Base-by-base conservation (phyloP, 2,888 invertebrate genomes). In the Limnephilus rhombicus region DNA sequence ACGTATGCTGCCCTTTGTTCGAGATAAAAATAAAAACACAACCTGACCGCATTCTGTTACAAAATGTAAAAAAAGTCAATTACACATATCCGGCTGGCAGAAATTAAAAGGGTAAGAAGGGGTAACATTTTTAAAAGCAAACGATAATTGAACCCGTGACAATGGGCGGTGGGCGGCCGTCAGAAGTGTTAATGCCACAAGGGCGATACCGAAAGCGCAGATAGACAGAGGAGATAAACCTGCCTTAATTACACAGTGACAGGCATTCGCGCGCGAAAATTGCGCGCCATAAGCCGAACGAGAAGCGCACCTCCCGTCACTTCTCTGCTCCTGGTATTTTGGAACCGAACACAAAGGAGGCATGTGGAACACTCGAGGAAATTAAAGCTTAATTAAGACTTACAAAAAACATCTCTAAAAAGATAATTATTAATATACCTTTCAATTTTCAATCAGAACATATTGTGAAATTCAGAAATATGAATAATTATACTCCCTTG, bases 191-290 rank as follows among this genome's bases (percentile, higher is more conserved):
- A 90, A 92, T 92, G 37, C 92, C 92, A 80, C 91, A 85, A 88
- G 92, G 93, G 91, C 80, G 91, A 85, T 89, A 91, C 85, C 91
- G 89, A 89, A 91, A 80, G 45, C 45, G 82, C 88, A 92, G 93
- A 93, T 93, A 93, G 93, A 92, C 92, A 86, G 90, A 86, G 53
- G 92, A 92, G 93, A 93, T 93, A 93, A 93, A 93, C 93, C 93
- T 92, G 93, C 93, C 92, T 93, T 93, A 93, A 93, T 93, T 93
- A 93, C 93, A 91, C 92, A 86, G 92, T 92, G 93, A 93, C 93
- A 93, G 93, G 93, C 93, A 91, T 93, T 92, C 92, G 92, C 92
- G 91, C 92, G 93, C 91, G 92, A 93, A 93, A 92, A 92, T 92
- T 92, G 87, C 92, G 45, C 68, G 92, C 89, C 91, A 92, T 91